Conservation (phyloP, 2,888 invertebrate genomes). For the Ophraella communa region DNA sequence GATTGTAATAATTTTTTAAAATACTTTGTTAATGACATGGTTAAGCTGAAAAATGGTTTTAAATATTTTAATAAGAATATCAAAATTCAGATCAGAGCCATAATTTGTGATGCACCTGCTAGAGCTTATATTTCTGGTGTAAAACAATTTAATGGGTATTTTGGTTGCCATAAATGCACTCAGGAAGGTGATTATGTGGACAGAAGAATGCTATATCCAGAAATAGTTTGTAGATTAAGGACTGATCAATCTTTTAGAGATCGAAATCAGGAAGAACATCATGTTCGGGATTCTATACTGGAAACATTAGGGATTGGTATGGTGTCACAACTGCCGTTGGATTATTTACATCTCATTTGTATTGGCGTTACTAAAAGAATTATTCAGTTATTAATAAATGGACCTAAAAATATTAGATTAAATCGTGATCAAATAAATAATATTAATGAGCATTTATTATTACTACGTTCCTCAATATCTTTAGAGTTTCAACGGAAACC, state of each 20-base stretch:
- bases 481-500: too few relatives aligned
- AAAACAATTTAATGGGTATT: conserved; percentile 7
- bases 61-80: not conserved
- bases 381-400: not conserved
- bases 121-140: conserved; percentile 3
- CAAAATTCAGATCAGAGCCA: conserved; percentile 9
- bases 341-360: not conserved
- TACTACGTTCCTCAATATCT: not conserved
- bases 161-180: conserved; percentile 14
- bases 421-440: not conserved
- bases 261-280: conserved; percentile 23
- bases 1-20: conserved; percentile 22
- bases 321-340: not conserved
- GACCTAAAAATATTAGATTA: not conserved
- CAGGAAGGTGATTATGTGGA: conserved; percentile 12
- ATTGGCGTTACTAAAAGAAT: not conserved
- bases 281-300: conserved; percentile 34
- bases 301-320: not conserved
- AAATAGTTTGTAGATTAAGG: conserved; percentile 30
- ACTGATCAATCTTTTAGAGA: conserved; percentile 29
- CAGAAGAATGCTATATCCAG: conserved; percentile 8
- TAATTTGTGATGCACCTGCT: conserved; percentile 24
- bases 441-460: not conserved
- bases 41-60: conserved; percentile 3
- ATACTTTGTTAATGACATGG: conserved; percentile 25